Evolutionary conservation across 2,888 invertebrate species (phyloP).

Genomic region (Coecobrya sp.): DNA sequence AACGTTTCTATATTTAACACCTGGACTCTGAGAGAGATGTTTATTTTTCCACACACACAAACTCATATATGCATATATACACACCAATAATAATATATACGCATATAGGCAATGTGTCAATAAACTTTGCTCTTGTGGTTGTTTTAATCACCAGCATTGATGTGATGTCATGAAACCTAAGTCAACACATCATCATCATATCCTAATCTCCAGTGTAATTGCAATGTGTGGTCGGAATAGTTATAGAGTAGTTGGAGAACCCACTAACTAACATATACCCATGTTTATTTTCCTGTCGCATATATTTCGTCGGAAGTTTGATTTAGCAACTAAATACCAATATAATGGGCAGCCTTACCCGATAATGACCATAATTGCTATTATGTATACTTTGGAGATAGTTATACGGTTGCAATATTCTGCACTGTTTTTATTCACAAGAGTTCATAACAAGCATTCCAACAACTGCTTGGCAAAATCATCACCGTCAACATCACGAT

Average conservation of each 20-base stretch:
- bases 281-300: neutral
- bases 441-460: too few species aligned
- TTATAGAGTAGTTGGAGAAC: too few species aligned
- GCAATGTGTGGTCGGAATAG: neutral
- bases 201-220: neutral
- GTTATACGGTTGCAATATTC: too few species aligned
- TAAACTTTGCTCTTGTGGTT: slow-evolving; percentile 63
- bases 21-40: slow-evolving; percentile 15
- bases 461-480: too few species aligned
- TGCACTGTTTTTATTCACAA: too few species aligned
- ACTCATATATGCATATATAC: neutral
- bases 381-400: too few species aligned
- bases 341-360: too few species aligned
- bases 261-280: too few species aligned
- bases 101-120: slow-evolving; percentile 52
- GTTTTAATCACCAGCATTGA: slow-evolving; percentile 42
- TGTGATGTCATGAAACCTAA: slow-evolving; percentile 58
- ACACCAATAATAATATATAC: too few species aligned
- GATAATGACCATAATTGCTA: too few species aligned
- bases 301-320: neutral
- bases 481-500: neutral
- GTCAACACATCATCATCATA: neutral
- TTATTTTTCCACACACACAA: neutral
- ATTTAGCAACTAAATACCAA: neutral
- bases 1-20: slow-evolving; percentile 26